Evolutionary conservation across 2,797 vertebrate species (phyloP), one percentile per base, ranked within the genome.

Genomic region (Prionace glauca): DNA sequence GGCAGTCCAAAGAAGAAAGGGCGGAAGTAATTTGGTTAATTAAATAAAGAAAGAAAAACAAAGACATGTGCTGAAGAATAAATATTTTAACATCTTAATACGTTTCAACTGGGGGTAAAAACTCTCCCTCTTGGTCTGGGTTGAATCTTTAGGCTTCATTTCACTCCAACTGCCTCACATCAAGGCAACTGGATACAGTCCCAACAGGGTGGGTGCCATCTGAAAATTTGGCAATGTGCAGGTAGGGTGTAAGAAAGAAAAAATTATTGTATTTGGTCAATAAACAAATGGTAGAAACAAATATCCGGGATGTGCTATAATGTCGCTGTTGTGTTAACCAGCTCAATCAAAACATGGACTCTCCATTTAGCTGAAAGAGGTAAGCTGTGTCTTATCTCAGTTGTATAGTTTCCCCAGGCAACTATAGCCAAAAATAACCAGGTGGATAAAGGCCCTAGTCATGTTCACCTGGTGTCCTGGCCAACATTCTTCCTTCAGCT

Each of bases 1-100:
- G 97, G 97, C 0, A 96, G 97, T 2, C 95, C 96, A 0, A 98
- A 97, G 95, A 98, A 98, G 96, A 98, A 98, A 96, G 97, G 97
- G 0, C 98, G 97, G 96, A 98, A 96, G 36, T 92, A 22, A 92
- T 69, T n/a, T 92, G 62, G 36, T 32, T 41, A 69, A 69, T 69
- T 69, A 92, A 92, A 69, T n/a, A 67, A 32, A 84, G 96, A 96
- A 67, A 97, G 90, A 96, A 96, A 67, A 98, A 97, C 90, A 96
- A 96, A 67, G 97, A 97, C 9, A 95, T 96, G 91, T 74, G 96
- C 67, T 16, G 72, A 91, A 91, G 77, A 67, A 62, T 50, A 95
- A 90, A 88, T 50, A 95, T 87, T 56, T 92, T 65, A 87, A 65
- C 95, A 41, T 94, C 56, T 86, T 41, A 16, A 67, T 12, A 94